Evolutionary conservation across 2,888 invertebrate genomes (phyloP), one percentile per base, ranked within the genome.

Genomic region (Drosophila emarginata): DNA sequence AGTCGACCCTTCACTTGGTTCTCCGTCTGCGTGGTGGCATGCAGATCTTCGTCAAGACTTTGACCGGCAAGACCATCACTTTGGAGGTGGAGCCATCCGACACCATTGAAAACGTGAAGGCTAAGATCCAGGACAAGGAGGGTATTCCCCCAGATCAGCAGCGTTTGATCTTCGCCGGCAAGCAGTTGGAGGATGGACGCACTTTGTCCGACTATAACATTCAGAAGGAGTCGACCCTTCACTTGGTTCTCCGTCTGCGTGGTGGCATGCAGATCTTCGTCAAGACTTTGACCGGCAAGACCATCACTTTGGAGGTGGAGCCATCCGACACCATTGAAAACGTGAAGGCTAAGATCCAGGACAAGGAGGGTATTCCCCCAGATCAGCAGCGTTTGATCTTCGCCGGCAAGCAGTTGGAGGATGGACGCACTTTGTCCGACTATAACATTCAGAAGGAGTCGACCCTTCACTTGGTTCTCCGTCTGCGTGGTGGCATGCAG

Each of bases 91-190:
- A 67, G 58, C 64, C 67, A 0, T 67, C 67, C 6, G 67, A 67
- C 6, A 67, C 67, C 45, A 67, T 67, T 1, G 66, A 67, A 63
- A 66, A 66, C 1, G 66, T 66, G 0, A 66, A 67, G 66, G 66
- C 66, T 5, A 67, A 67, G 58, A 67, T 67, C 58, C 67, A 67
- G 53, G 67, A 67, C 58, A 67, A 67, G 64, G 67, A 67, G 36
- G 66, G 66, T 0, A 66, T 66, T 11, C 63, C 65, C 39, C 66
- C 66, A 67, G 66, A 66, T 12, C 66, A 67, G 66, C 66, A 67
- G 66, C 66, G 66, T 40, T 36, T 67, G 66, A 67, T 67, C 52
- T 67, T 67, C 9, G 67, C 67, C 12, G 67, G 67, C 2, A 67
- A 67, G 64, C 67, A 67, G 58, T 32, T 67, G 15, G 67, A 67